Percentiles rank a stretch among this genome's conserved stretches.
phyloP scores from a whole-genome alignment of 2,797 vertebrate genomes.

The Lerista edwardsae region DNA sequence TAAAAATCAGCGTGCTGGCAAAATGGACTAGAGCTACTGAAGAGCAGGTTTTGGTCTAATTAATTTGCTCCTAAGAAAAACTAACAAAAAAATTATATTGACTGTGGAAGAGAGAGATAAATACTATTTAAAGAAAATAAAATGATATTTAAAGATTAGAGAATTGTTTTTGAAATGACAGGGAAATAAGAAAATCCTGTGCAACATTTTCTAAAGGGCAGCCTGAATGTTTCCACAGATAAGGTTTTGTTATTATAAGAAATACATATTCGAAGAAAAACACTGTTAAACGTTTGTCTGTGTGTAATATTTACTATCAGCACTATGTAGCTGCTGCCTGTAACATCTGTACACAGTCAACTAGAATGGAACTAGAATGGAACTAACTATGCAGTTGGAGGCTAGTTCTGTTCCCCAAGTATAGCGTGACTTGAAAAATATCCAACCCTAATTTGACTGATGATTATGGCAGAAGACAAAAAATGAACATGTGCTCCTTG shows the following conservation, averaged over 20 bases:
- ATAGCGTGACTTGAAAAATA: background rate
- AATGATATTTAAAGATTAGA: background rate
- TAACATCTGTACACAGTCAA: background rate
- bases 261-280: background rate
- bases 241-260: background rate
- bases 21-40: background rate
- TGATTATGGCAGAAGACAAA: background rate
- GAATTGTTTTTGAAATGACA: background rate
- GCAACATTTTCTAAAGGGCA: background rate
- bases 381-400: background rate
- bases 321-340: background rate
- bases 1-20: background rate
- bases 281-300: background rate
- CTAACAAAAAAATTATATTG: background rate
- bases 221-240: background rate
- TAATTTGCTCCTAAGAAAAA: background rate
- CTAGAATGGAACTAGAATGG: background rate
- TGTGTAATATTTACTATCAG: background rate
- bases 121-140: background rate
- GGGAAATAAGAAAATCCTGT: background rate
- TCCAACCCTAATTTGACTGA: background rate
- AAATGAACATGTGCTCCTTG: background rate
- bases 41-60: background rate
- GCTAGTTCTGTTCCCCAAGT: background rate
- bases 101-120: background rate